Percentiles rank a stretch among this genome's conserved stretches.
These are phyloP conservation scores for Lasioglossum oenotherae DNA, from an alignment of 2,888 invertebrate species.

Conservation along the genomic window DNA sequence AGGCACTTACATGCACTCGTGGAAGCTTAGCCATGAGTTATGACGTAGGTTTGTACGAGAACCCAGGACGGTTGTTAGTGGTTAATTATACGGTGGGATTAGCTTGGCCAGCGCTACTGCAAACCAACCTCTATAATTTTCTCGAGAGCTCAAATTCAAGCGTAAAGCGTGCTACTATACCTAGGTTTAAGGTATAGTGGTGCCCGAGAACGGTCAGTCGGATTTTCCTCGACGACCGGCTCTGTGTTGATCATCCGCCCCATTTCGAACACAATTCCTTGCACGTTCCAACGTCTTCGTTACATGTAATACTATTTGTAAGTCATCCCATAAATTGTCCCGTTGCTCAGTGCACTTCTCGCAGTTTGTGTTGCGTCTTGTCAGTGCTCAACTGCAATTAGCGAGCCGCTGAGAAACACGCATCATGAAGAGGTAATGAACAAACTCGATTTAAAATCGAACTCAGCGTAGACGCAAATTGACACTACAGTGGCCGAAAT, in stretches of 20 bases:
- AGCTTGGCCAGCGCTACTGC: slow-evolving; percentile 76
- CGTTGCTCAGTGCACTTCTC: background rate
- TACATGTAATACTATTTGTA: background rate
- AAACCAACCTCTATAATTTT: slow-evolving; percentile 81
- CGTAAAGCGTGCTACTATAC: slow-evolving; percentile 60
- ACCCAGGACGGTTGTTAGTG: slow-evolving; percentile 77
- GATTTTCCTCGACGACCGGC: background rate
- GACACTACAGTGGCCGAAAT: too few relatives aligned
- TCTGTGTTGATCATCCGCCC: background rate
- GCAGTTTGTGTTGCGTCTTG: too few relatives aligned
- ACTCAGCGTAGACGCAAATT: too few relatives aligned
- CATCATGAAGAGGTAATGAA: too few relatives aligned
- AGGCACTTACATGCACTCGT: slow-evolving; percentile 64
- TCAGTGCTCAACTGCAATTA: too few relatives aligned
- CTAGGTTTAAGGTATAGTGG: slow-evolving; percentile 23
- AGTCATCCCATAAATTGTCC: background rate
- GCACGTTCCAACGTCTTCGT: background rate
- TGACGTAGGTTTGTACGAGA: slow-evolving; percentile 68
- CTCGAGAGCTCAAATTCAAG: slow-evolving; percentile 80
- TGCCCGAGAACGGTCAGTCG: background rate
- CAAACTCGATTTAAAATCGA: too few relatives aligned
- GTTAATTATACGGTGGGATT: slow-evolving; percentile 84
- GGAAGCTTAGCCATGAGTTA: slow-evolving; percentile 81
- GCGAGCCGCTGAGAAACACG: too few relatives aligned
- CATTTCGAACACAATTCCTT: background rate